A percentile compares a stretch with the other conserved stretches of the same genome.
These are phyloP conservation scores for Limnephilus lunatus DNA, from an alignment of 2,888 invertebrate species.

Conservation along the genomic window DNA sequence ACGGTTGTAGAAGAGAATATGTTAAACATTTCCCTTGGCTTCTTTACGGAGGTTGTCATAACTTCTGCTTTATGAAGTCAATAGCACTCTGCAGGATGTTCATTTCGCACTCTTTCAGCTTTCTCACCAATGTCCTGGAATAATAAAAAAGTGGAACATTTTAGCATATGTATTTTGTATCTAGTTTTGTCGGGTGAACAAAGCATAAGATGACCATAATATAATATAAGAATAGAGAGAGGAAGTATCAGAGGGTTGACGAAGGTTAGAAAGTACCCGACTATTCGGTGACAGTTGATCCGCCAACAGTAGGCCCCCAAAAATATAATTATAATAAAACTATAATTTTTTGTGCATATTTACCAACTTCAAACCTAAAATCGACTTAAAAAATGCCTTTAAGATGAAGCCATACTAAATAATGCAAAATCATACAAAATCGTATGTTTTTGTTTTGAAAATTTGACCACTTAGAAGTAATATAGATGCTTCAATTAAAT, in stretches of 20 bases:
- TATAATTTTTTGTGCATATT: too few relatives aligned
- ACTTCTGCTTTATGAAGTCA: slow-evolving; percentile 66
- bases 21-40: background rate
- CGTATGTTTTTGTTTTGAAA: too few relatives aligned
- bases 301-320: too few relatives aligned
- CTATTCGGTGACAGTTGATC: too few relatives aligned
- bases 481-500: too few relatives aligned
- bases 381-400: too few relatives aligned
- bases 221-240: background rate
- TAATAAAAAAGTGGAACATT: slow-evolving; percentile 57
- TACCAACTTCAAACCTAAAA: too few relatives aligned
- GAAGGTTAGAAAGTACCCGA: background rate
- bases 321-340: too few relatives aligned
- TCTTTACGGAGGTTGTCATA: slow-evolving; percentile 2
- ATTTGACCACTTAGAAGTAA: too few relatives aligned
- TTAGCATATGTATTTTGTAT: background rate
- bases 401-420: too few relatives aligned
- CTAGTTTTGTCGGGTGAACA: background rate
- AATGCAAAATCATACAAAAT: too few relatives aligned
- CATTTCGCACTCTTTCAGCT: slow-evolving; percentile 75
- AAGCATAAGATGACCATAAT: background rate
- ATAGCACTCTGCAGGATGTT: slow-evolving; percentile 74
- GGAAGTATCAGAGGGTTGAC: background rate
- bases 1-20: background rate
- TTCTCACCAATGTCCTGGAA: slow-evolving; percentile 73